Base-by-base conservation (phyloP, 2,113 vertebrate species). In the Cyprinodon variegatus region DNA sequence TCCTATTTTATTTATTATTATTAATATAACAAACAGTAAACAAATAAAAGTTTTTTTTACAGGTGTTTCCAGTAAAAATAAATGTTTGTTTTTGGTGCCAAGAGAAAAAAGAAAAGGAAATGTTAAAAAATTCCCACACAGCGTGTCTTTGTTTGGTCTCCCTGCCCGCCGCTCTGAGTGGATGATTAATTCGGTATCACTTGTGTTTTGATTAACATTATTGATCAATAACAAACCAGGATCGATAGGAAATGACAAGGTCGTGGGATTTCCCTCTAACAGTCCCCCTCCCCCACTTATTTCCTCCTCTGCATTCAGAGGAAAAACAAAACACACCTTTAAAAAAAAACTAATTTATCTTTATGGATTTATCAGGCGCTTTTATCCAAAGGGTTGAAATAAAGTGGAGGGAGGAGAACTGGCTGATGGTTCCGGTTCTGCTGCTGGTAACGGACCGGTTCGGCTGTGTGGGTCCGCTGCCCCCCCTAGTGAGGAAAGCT, bases 401-500 rank as follows among this genome's bases (percentile, higher is more conserved):
- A 29, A 29, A 29, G 29, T 2, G 29, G 29, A 29, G 29, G 29
- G 29, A 29, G 29, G 29, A 29, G 29, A 29, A 29, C 29, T 29
- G 29, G 29, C 29, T 29, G 29, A 29, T 29, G 29, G 29, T 29
- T 29, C 29, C 29, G 29, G 29, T 29, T 29, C 29, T 29, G 29
- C 29, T 29, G 29, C 29, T 29, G 29, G 29, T 29, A 29, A 29
- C 29, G 29, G 29, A 29, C 29, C 29, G 29, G 29, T 29, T 29
- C 29, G 29, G 29, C 29, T 29, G 29, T 29, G 29, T 86, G 83
- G 86, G 90, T 83, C 76, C 91, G 90, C 78, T 87, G 94, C 94
- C 91, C 94, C 93, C 93, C 93, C 94, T 94, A 94, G 94, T 93
- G 93, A 93, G 89, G 81, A 78, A 57, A 57, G 59, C 79, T 61